Percentiles rank a stretch among this genome's conserved stretches.
These are phyloP conservation scores for Diprion similis DNA, from an alignment of 1,140 invertebrate species.

Conservation along the genomic window DNA sequence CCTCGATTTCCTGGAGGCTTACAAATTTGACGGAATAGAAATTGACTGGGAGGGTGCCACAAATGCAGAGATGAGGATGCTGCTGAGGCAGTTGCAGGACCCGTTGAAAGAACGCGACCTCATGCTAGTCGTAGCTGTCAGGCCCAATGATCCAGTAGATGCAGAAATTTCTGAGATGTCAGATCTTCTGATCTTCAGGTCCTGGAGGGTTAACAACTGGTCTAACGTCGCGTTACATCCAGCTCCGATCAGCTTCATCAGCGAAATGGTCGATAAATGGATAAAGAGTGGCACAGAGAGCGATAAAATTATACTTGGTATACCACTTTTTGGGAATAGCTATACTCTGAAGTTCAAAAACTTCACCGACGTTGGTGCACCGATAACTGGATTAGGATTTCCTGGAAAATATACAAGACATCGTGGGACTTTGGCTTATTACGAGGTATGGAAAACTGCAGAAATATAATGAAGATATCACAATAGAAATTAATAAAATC, in stretches of 20 bases:
- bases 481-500: background rate
- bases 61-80: conserved; percentile 32
- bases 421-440: conserved; percentile 70
- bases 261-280: conserved; percentile 40
- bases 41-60: conserved; percentile 66
- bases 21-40: conserved; percentile 70
- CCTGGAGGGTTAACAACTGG: conserved; percentile 50
- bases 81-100: conserved; percentile 32
- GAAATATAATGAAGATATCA: background rate
- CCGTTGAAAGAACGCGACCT: conserved; percentile 37
- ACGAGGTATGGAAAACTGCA: conserved; percentile 59
- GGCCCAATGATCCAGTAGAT: conserved; percentile 43
- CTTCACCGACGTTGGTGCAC: conserved; percentile 50
- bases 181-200: conserved; percentile 52
- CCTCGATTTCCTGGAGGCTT: conserved; percentile 60
- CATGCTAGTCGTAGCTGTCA: conserved; percentile 39
- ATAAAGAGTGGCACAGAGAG: conserved; percentile 55
- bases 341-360: conserved; percentile 62
- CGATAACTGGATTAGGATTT: conserved; percentile 56
- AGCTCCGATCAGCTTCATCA: conserved; percentile 41
- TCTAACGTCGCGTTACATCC: conserved; percentile 41
- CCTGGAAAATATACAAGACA: conserved; percentile 72
- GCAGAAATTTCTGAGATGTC: conserved; percentile 35
- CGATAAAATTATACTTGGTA: conserved; percentile 67
- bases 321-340: conserved; percentile 70